Evolutionary conservation across 2,113 vertebrate species (phyloP), one percentile per base, ranked within the genome.

Genomic region (Rhegmatorhina hoffmannsi): DNA sequence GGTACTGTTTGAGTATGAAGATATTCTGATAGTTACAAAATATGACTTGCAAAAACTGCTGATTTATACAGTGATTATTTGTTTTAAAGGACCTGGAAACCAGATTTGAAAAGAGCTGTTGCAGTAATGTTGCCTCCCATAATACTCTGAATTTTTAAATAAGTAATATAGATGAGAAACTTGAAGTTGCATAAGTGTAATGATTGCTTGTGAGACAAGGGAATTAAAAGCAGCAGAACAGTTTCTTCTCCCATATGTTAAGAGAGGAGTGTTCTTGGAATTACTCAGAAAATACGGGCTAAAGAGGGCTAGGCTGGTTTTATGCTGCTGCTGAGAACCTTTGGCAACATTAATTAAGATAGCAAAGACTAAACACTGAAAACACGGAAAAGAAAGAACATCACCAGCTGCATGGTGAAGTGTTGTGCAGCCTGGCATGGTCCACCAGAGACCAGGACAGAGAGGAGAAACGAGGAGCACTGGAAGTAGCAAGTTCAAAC

Each of bases 11-110:
- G 24, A 70, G 15, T 50, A 52, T 85, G 64, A 93, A 88, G 75
- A 63, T 82, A 72, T 17, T 87, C 31, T 83, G 40, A 49, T 75
- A 92, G 89, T 82, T 93, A 55, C 80, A 91, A 93, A 91, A 73
- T 55, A 53, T 53, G 44, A 84, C 78, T 96, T 96, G 77, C 60
- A 93, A 59, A 93, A 94, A 68, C 73, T 64, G 63, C 81, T 84
- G 47, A 81, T 88, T 78, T 69, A 29, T 86, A 18, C 68, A 75
- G 34, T 44, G 31, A 28, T 84, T 59, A 52, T 82, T 89, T 82
- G 19, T 76, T 96, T 91, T 80, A 59, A 90, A 93, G 64, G n/a
- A 89, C 68, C 36, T 67, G 43, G 70, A 75, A 89, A 58, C 9
- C 8, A 49, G 36, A 69, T 89, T 89, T 52, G 28, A 36, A 12